phyloP scores from a whole-genome alignment of 2,888 invertebrate species.

The Physocephala rufipes region DNA sequence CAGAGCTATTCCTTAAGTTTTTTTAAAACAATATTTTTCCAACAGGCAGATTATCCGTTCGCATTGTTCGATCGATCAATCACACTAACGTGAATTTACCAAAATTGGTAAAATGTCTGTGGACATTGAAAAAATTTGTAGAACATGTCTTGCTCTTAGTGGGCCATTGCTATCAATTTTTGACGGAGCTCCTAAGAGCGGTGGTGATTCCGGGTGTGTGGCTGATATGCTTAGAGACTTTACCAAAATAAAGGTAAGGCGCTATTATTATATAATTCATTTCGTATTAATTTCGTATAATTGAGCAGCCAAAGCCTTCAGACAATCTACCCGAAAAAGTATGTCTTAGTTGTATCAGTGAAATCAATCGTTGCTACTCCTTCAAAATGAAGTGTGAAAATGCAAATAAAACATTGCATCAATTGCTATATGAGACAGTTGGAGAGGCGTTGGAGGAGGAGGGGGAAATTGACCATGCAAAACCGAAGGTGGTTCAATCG shows the following conservation, averaged over 20 bases:
- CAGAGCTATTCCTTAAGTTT: too few species aligned
- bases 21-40: too few species aligned
- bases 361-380: constrained; percentile 63
- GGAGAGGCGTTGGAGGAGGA: constrained; percentile 40
- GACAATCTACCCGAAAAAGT: constrained; percentile 64
- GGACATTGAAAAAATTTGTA: constrained; percentile 61
- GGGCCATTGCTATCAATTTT: constrained; percentile 60
- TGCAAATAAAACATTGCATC: constrained; percentile 60
- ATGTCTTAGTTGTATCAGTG: constrained; percentile 62
- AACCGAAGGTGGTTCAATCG: constrained; percentile 39
- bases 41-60: too few species aligned
- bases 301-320: constrained; percentile 52
- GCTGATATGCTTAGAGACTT: constrained; percentile 60
- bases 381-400: constrained; percentile 65
- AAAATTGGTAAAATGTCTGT: constrained; percentile 43
- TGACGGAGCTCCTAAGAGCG: constrained; percentile 50
- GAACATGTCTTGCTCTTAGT: constrained; percentile 59
- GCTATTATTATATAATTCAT: too few species aligned
- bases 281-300: not conserved
- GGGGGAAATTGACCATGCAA: constrained; percentile 40
- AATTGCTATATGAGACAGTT: constrained; percentile 55
- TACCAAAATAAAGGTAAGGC: constrained; percentile 52
- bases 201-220: constrained; percentile 48
- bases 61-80: too few species aligned
- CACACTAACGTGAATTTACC: not conserved